phyloP scores from a whole-genome alignment of 1,140 invertebrate genomes.

The Hirudo medicinalis region DNA sequence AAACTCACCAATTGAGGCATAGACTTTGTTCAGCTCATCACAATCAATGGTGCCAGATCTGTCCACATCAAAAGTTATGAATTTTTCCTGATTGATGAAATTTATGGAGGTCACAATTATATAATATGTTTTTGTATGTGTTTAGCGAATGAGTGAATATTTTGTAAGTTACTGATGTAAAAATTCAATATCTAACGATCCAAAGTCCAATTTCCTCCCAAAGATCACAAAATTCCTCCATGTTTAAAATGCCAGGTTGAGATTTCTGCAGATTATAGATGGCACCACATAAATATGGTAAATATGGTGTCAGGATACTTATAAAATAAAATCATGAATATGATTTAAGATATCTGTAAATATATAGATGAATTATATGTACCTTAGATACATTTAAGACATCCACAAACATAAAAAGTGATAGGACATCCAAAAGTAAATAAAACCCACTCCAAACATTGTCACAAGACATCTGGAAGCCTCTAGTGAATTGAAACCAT shows the following conservation, averaged over 20 bases:
- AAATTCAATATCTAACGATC: neutral
- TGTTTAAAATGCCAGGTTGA: neutral
- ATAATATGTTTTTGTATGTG: no score
- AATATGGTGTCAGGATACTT: neutral
- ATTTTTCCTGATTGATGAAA: slow-evolving; percentile 7
- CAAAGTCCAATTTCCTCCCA: neutral
- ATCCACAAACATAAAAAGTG: neutral
- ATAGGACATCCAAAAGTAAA: neutral
- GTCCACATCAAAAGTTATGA: neutral
- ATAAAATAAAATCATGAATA: neutral
- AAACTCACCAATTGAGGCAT: neutral
- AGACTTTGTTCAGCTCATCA: slow-evolving; percentile 10
- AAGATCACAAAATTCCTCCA: neutral
- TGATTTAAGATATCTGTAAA: no score
- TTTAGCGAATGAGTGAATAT: no score
- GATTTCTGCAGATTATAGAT: neutral
- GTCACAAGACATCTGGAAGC: neutral
- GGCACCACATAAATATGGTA: no score
- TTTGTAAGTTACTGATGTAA: no score
- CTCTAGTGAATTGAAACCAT: slow-evolving; percentile 2
- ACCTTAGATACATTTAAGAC: neutral
- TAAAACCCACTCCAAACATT: neutral
- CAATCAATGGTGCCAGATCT: slow-evolving; percentile 8
- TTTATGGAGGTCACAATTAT: neutral
- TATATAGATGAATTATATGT: no score